Evolutionary conservation across 2,888 invertebrate genomes (phyloP).

Genomic region (Caradrina kadenii): DNA sequence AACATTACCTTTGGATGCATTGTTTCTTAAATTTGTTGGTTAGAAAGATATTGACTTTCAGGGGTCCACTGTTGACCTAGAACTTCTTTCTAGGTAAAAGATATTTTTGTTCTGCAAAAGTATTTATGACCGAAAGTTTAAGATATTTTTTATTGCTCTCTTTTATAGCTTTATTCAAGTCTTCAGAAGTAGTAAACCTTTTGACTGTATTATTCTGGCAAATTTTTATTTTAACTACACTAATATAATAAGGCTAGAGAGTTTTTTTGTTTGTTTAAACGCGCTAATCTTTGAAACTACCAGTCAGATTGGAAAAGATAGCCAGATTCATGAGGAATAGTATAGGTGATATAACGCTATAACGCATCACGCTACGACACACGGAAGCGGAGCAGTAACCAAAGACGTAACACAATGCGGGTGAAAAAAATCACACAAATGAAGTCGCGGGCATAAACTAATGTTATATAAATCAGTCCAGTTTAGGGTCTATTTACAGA

Average conservation of each 20-base stretch:
- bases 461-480: conserved; percentile 5
- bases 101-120: conserved; percentile 12
- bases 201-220: conserved; percentile 17
- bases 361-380: no score
- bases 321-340: no score
- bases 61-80: not conserved
- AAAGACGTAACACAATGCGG: no score
- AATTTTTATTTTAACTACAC: not conserved
- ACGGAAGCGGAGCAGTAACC: no score
- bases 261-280: no score
- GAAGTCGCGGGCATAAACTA: no score
- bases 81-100: conserved; percentile 21
- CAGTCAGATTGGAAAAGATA: no score
- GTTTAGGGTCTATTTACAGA: conserved; percentile 29
- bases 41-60: not conserved
- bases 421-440: no score
- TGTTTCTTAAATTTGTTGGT: conserved; percentile 18
- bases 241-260: no score
- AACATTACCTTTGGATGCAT: conserved; percentile 27
- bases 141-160: conserved; percentile 25
- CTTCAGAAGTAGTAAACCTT: conserved; percentile 17
- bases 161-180: conserved; percentile 21
- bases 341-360: no score
- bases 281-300: no score
- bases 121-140: conserved; percentile 42